These are phyloP conservation scores for Hippocampus barbouri DNA, from an alignment of 2,113 vertebrate species.

Conservation along the genomic window DNA sequence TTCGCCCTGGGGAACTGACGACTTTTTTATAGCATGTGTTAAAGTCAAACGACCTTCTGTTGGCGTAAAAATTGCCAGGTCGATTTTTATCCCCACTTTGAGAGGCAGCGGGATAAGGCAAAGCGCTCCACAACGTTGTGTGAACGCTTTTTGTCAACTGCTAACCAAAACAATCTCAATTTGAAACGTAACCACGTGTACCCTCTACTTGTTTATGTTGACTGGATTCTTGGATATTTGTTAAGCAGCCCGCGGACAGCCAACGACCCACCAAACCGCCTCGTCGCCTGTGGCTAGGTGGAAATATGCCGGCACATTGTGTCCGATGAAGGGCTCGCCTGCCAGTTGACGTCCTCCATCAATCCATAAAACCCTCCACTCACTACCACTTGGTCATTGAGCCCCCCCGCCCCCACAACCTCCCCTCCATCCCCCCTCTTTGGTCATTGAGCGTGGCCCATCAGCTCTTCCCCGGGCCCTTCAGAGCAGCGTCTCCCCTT, in stretches of 20 bases:
- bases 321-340: conserved; percentile 59
- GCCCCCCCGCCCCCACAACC: conserved; percentile 12
- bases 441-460: conserved; percentile 75
- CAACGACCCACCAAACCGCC: not conserved
- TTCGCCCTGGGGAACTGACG: no score
- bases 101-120: not conserved
- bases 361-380: conserved; percentile 56
- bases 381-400: conserved; percentile 65
- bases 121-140: not conserved
- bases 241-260: conserved; percentile 13
- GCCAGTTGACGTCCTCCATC: conserved; percentile 57
- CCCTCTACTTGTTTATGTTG: not conserved
- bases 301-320: conserved; percentile 63
- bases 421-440: conserved; percentile 39
- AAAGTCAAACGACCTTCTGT: no score
- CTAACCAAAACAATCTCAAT: not conserved
- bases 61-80: no score
- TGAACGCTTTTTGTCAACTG: not conserved
- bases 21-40: no score
- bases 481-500: conserved; percentile 78
- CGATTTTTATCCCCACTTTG: no score
- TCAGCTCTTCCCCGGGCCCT: conserved; percentile 78
- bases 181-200: not conserved
- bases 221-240: not conserved
- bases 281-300: conserved; percentile 26